Conservation (phyloP, 2,113 vertebrate genomes). For the Hoplias malabaricus region DNA sequence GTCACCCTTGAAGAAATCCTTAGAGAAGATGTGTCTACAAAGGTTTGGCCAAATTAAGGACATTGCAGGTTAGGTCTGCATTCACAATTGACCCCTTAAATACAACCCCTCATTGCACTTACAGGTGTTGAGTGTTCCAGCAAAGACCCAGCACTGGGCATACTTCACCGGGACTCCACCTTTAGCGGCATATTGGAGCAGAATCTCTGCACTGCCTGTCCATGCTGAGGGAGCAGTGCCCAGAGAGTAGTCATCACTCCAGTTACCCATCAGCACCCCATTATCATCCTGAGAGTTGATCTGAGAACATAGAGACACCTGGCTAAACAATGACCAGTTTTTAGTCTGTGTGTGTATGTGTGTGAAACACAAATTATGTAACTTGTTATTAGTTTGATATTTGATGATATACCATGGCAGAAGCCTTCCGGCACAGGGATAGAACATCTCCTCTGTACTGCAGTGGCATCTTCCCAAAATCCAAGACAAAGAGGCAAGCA, state of each 20-base stretch:
- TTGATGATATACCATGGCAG: slow-evolving; percentile 90
- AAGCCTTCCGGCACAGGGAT: slow-evolving; percentile 81
- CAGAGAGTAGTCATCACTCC: slow-evolving; percentile 75
- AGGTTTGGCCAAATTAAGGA: not conserved
- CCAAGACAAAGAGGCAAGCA: slow-evolving; percentile 82
- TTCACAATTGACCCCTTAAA: no score
- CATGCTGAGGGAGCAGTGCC: slow-evolving; percentile 83
- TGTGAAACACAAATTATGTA: no score
- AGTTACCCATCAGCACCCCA: slow-evolving; percentile 86
- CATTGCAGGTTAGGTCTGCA: no score
- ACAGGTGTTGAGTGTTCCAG: slow-evolving; percentile 93
- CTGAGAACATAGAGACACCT: slow-evolving; percentile 60
- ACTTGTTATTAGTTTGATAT: no score
- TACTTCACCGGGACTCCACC: slow-evolving; percentile 73
- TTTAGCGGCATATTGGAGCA: slow-evolving; percentile 76
- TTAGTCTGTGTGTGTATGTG: not conserved
- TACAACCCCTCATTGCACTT: no score
- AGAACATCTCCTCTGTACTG: slow-evolving; percentile 75
- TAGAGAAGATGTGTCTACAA: no score
- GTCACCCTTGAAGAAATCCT: no score
- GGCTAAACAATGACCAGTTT: not conserved
- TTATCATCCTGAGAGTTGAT: slow-evolving; percentile 85
- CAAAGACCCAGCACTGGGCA: slow-evolving; percentile 95
- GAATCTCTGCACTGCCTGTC: slow-evolving; percentile 87
- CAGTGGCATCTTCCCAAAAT: slow-evolving; percentile 81